Percentiles rank a stretch among this genome's conserved stretches.
These are phyloP conservation scores for Polyommatus icarus DNA, from an alignment of 2,888 invertebrate species.

Conservation along the genomic window DNA sequence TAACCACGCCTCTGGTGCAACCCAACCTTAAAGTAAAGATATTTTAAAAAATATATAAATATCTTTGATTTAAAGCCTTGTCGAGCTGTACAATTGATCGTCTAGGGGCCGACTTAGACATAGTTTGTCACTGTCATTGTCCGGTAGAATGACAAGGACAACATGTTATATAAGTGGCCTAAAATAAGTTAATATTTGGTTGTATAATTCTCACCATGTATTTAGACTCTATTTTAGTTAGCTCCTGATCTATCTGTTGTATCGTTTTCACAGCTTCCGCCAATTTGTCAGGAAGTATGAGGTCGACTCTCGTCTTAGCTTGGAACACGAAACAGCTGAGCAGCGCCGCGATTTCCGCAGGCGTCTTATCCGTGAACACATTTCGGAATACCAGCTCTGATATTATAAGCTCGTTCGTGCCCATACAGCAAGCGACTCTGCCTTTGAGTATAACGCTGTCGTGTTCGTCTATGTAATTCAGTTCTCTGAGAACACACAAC, in stretches of 20 bases:
- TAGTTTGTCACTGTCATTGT: neutral
- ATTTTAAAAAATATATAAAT: no score
- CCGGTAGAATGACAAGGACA: neutral
- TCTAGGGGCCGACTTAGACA: neutral
- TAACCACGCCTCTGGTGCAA: no score
- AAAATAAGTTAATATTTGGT: neutral
- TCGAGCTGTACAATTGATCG: no score
- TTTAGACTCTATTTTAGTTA: slow-evolving; percentile 84
- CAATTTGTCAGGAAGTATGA: slow-evolving; percentile 80
- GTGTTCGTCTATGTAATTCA: slow-evolving; percentile 84
- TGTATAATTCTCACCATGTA: slow-evolving; percentile 71
- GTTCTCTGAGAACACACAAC: slow-evolving; percentile 85
- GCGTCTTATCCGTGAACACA: slow-evolving; percentile 90
- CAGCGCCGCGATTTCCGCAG: slow-evolving; percentile 96
- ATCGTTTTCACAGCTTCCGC: slow-evolving; percentile 85
- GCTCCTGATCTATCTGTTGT: slow-evolving; percentile 83
- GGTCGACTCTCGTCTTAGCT: slow-evolving; percentile 84
- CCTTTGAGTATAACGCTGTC: slow-evolving; percentile 74
- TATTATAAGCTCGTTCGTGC: slow-evolving; percentile 91
- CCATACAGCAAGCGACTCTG: slow-evolving; percentile 74
- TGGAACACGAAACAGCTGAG: slow-evolving; percentile 96
- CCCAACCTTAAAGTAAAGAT: no score
- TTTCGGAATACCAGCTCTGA: slow-evolving; percentile 97
- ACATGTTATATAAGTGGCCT: neutral
- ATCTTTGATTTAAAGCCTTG: no score